Conservation (phyloP, 2,113 vertebrate genomes). For the Setophaga coronata region DNA sequence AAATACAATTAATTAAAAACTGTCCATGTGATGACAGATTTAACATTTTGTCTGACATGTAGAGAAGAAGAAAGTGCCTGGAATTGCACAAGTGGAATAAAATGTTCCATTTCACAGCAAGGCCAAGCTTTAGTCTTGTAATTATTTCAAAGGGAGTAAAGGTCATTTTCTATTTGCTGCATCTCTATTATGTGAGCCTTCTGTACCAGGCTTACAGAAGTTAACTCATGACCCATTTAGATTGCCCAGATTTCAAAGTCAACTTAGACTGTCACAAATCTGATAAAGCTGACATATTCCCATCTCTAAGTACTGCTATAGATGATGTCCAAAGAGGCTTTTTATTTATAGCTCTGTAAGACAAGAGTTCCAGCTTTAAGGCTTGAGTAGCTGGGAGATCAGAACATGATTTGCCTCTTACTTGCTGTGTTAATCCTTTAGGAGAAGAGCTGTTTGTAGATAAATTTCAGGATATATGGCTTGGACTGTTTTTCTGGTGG, state of each 20-base stretch:
- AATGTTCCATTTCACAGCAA: constrained; percentile 67
- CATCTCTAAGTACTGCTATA: neutral
- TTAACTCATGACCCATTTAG: constrained; percentile 29
- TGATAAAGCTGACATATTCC: neutral
- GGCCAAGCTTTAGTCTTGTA: constrained; percentile 45
- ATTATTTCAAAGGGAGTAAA: constrained; percentile 74
- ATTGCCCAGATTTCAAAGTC: constrained; percentile 37
- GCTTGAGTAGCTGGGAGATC: neutral
- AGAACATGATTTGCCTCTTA: neutral
- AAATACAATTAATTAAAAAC: constrained; percentile 71
- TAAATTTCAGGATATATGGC: neutral
- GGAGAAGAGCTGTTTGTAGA: neutral
- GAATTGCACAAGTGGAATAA: constrained; percentile 59
- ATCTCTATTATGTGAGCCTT: neutral
- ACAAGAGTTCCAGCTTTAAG: neutral
- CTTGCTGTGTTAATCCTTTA: neutral
- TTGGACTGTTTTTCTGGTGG: neutral
- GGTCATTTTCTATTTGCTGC: constrained; percentile 66
- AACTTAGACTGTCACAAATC: neutral
- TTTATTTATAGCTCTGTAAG: neutral
- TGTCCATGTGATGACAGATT: constrained; percentile 20
- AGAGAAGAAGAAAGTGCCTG: constrained; percentile 56
- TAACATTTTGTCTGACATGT: constrained; percentile 58
- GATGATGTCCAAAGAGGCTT: neutral
- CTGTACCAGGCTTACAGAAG: neutral